phyloP scores from a whole-genome alignment of 2,797 vertebrate species.

The Acanthis flammea region DNA sequence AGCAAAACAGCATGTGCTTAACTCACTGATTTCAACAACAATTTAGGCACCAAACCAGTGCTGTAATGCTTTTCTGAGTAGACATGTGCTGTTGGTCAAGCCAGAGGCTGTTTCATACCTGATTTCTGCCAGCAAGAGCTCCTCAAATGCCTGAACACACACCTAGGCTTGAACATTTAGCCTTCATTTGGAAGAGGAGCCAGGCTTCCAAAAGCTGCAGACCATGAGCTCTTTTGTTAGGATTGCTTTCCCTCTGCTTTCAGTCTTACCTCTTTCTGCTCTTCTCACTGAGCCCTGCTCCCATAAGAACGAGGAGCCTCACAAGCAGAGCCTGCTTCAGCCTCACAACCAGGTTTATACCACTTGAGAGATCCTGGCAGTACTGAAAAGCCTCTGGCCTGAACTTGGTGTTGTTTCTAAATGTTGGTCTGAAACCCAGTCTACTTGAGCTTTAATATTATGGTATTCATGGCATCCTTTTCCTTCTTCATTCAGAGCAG shows the following conservation, averaged over 20 bases:
- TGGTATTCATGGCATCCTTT: not conserved
- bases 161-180: not conserved
- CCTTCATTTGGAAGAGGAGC: not conserved
- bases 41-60: not conserved
- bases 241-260: not conserved
- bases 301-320: accelerated
- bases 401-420: not conserved
- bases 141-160: not conserved
- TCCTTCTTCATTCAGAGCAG: not conserved
- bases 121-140: not conserved
- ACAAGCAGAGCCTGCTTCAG: not conserved
- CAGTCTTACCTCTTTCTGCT: not conserved
- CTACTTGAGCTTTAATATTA: not conserved
- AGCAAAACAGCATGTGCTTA: not conserved
- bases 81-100: not conserved
- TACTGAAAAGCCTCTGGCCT: not conserved
- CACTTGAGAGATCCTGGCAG: not conserved
- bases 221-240: not conserved
- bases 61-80: not conserved
- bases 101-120: not conserved
- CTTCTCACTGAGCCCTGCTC: not conserved
- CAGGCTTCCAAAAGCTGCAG: not conserved
- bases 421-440: not conserved
- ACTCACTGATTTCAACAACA: not conserved
- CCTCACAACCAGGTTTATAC: not conserved